Evolutionary conservation across 2,797 vertebrate genomes (phyloP), one percentile per base, ranked within the genome.

Genomic region (Sebastes baramenuke): DNA sequence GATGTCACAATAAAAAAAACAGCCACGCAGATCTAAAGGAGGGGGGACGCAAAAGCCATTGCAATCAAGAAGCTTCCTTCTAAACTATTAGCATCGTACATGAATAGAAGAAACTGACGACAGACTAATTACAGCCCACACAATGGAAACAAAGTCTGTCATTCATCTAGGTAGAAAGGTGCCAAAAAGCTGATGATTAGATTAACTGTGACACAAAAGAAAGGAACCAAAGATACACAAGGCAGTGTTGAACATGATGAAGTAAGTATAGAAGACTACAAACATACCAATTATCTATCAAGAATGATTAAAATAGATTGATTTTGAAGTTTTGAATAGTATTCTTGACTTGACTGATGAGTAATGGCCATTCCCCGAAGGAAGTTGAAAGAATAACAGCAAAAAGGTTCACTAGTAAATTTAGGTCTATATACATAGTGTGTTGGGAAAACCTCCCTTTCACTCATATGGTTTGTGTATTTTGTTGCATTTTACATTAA

Each of bases 181-280:
- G 60, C 22, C 34, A 14, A 72, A 16, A 24, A 42, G 2, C 22
- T 16, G 12, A 71, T 72, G 14, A 65, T 72, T n/a, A 67, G 46
- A 59, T 80, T 52, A 52, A 14, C 8, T 27, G 25, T 20, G 54
- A 36, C 11, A 70, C 30, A 74, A 42, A 79, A 6, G 27, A 22
- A 27, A 69, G 4, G 1, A 25, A 2, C 2, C 1, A 24, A 27
- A 58, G 3, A 79, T 27, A 22, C 4, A 36, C 10, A 61, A 1
- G 10, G 1, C 16, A 67, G 22, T 22, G 8, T 14, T 8, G 16
- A 14, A 56, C 30, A 67, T 68, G 3, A 61, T n/a, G 22, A 25
- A 12, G 11, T 72, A 49, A 30, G 38, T 22, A 25, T 58, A 6
- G 4, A 24, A 54, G 4, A 27, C 38, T 16, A 66, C 12, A 29